Evolutionary conservation across 2,113 vertebrate species (phyloP).

Genomic region (Crotalus viridis): DNA sequence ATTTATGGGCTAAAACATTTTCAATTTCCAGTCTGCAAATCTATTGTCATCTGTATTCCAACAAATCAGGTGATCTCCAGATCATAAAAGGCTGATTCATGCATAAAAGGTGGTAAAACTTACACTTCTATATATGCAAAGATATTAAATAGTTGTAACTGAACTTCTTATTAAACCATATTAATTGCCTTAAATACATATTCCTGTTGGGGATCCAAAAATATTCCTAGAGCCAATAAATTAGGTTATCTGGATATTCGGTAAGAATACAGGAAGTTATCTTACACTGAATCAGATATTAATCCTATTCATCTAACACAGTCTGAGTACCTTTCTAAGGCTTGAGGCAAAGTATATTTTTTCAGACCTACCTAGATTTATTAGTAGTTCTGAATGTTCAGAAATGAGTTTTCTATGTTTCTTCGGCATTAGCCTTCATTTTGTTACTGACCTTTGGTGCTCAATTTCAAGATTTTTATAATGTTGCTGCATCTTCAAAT

Average conservation of each 20-base stretch:
- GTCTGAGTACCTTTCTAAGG: background rate
- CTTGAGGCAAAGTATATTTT: background rate
- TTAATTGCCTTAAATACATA: background rate
- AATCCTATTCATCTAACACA: background rate
- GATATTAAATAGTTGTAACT: background rate
- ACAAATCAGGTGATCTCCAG: background rate
- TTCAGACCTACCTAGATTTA: constrained; percentile 12
- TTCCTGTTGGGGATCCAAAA: background rate
- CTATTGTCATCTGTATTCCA: background rate
- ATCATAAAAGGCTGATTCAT: background rate
- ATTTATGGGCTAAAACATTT: background rate
- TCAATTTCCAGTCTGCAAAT: background rate
- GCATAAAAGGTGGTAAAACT: background rate
- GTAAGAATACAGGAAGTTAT: background rate
- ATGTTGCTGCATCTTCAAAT: constrained; percentile 8
- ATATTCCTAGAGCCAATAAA: background rate
- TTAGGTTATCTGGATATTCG: background rate
- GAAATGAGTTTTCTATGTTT: constrained; percentile 33
- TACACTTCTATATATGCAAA: background rate
- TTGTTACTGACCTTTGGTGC: constrained; percentile 30
- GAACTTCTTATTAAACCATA: background rate
- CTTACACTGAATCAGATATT: background rate
- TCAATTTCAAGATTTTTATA: constrained; percentile 44
- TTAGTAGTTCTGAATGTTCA: constrained; percentile 22
- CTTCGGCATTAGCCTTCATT: constrained; percentile 17